phyloP scores from a whole-genome alignment of 2,113 vertebrate species.

The Clarias macrocephalus region DNA sequence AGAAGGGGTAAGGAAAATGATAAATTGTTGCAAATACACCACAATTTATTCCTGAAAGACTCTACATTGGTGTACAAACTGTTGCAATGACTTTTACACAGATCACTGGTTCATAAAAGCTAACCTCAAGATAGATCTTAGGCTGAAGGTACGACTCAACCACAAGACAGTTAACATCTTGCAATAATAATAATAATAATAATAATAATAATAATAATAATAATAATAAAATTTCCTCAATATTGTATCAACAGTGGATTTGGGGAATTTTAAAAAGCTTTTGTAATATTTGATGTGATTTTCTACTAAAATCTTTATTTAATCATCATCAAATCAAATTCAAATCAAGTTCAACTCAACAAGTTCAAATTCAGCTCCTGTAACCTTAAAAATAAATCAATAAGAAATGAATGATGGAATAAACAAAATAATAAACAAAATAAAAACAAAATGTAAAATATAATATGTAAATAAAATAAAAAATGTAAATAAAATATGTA shows the following conservation, averaged over 20 bases:
- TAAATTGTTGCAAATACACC: neutral
- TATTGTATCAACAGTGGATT: neutral
- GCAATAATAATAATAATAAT: too few species aligned
- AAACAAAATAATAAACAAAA: too few species aligned
- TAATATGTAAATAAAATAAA: too few species aligned
- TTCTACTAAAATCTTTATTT: neutral
- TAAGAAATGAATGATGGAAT: too few species aligned
- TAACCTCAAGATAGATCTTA: neutral
- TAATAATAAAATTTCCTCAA: too few species aligned
- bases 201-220: too few species aligned
- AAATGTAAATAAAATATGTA: too few species aligned
- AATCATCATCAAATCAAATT: too few species aligned
- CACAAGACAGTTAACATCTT: neutral
- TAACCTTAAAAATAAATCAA: too few species aligned
- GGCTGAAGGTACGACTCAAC: neutral
- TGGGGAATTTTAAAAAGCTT: neutral
- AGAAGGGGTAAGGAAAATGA: neutral
- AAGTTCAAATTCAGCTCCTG: too few species aligned
- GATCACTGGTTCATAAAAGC: neutral
- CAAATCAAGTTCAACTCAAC: too few species aligned
- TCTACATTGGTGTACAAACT: neutral
- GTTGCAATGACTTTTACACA: neutral
- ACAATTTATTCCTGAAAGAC: neutral
- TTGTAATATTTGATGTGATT: neutral
- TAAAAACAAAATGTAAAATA: too few species aligned